phyloP scores from a whole-genome alignment of 1,140 invertebrate species.

The Neoseiulus cucumeris region DNA sequence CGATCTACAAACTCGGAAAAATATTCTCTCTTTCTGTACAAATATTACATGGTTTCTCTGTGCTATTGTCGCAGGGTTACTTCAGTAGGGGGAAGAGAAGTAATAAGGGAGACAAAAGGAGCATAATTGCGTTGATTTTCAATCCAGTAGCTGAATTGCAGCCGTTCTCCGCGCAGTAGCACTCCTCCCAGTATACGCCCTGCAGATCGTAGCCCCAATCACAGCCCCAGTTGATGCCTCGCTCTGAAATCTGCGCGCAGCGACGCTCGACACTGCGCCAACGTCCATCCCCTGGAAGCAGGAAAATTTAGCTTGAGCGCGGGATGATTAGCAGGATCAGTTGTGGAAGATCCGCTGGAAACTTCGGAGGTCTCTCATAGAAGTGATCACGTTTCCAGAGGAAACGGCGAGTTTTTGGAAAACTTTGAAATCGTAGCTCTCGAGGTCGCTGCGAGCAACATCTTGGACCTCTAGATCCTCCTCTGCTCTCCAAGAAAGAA shows the following conservation, averaged over 20 bases:
- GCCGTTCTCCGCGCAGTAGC: conserved; percentile 67
- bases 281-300: conserved; percentile 63
- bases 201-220: conserved; percentile 84
- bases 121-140: neutral
- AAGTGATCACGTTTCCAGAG: too few relatives aligned
- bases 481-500: too few relatives aligned
- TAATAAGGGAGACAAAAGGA: neutral
- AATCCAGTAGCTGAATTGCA: conserved; percentile 41
- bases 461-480: too few relatives aligned
- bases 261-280: conserved; percentile 74
- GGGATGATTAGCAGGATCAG: neutral
- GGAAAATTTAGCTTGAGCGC: neutral
- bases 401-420: too few relatives aligned
- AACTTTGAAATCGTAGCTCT: too few relatives aligned
- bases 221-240: conserved; percentile 51
- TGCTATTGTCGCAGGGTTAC: too few relatives aligned
- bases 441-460: too few relatives aligned
- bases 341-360: neutral
- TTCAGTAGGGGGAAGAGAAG: neutral
- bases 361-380: neutral
- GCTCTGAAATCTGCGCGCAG: conserved; percentile 64
- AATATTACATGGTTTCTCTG: too few relatives aligned
- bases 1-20: too few relatives aligned
- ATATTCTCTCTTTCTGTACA: too few relatives aligned
- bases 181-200: conserved; percentile 83